Base-by-base conservation (phyloP, 2,113 vertebrate genomes). In the Halichoerus grypus region DNA sequence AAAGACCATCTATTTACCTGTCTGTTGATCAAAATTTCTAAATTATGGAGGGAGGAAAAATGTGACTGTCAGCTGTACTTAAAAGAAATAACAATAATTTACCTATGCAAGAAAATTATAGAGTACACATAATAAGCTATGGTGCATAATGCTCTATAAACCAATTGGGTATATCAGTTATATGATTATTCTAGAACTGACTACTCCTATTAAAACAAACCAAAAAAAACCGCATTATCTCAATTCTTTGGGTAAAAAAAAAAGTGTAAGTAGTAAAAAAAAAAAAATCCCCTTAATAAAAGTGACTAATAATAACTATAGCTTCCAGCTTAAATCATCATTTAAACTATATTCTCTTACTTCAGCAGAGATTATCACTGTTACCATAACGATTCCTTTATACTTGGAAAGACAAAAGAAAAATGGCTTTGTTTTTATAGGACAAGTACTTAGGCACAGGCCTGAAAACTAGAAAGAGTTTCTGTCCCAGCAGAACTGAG, bases 11-110 rank as follows among this genome's bases (percentile, higher is more conserved):
- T 97, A 97, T 97, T 98, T 97, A 98, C 95, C 88, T 97, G 95
- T 98, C 96, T 98, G 84, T 96, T 97, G 95, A 98, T 96, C 87
- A 97, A 97, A 92, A 92, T 90, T 96, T 97, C 94, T 97, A 97
- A 97, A 96, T 97, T 93, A 97, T n/a, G 39, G 74, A 76, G 92
- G 59, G 28, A 88, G 55, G 65, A 65, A 95, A 98, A 95, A 89
- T 96, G 76, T 90, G 76, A 97, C 95, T 95, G 63, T 46, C 83
- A 97, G 82, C 84, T 96, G 7, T 95, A 90, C 76, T 97, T 97
- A 95, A 94, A 90, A 95, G 86, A 97, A 97, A 97, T 98, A 98
- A 96, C 87, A 96, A 97, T 97, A 97, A 97, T 97, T 98, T 98
- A 90, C 90, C 92, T 88, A 69, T 39, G 74, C 31, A 95, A 95